These are phyloP conservation scores for Tetropium fuscum DNA, from an alignment of 2,888 invertebrate genomes.

Conservation along the genomic window DNA sequence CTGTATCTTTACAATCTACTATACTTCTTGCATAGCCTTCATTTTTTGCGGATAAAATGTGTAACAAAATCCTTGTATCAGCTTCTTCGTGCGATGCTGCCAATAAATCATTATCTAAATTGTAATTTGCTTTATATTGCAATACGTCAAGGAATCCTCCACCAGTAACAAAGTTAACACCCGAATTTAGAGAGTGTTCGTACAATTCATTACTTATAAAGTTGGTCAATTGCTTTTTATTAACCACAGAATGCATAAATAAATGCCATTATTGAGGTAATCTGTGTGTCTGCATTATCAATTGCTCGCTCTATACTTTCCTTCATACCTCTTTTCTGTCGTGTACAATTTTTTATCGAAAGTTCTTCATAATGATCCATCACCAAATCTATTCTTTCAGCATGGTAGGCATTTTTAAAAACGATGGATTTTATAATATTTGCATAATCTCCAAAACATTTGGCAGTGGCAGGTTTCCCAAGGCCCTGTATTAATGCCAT, in stretches of 20 bases:
- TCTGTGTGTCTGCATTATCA: background rate
- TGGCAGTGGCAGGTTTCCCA: slow-evolving; percentile 1
- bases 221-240: slow-evolving; percentile 31
- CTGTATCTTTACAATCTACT: slow-evolving; percentile 32
- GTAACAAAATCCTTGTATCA: slow-evolving; percentile 36
- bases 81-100: slow-evolving; percentile 35
- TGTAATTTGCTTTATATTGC: slow-evolving; percentile 30
- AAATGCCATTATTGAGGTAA: slow-evolving; percentile 38
- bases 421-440: slow-evolving; percentile 1
- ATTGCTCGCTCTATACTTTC: slow-evolving; percentile 4
- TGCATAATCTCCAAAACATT: slow-evolving; percentile 5
- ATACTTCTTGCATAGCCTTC: slow-evolving; percentile 27
- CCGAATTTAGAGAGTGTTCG: slow-evolving; percentile 5
- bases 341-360: slow-evolving; percentile 4
- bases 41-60: slow-evolving; percentile 30
- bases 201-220: slow-evolving; percentile 27
- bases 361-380: slow-evolving; percentile 3
- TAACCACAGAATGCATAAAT: slow-evolving; percentile 35
- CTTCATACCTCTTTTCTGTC: background rate
- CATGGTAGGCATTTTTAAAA: slow-evolving; percentile 7
- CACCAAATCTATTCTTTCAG: slow-evolving; percentile 4
- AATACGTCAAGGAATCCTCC: slow-evolving; percentile 27
- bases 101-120: slow-evolving; percentile 18
- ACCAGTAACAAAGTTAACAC: slow-evolving; percentile 27
- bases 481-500: background rate